Conservation (phyloP, 2,797 vertebrate genomes). For the Chromobotia macracanthus region DNA sequence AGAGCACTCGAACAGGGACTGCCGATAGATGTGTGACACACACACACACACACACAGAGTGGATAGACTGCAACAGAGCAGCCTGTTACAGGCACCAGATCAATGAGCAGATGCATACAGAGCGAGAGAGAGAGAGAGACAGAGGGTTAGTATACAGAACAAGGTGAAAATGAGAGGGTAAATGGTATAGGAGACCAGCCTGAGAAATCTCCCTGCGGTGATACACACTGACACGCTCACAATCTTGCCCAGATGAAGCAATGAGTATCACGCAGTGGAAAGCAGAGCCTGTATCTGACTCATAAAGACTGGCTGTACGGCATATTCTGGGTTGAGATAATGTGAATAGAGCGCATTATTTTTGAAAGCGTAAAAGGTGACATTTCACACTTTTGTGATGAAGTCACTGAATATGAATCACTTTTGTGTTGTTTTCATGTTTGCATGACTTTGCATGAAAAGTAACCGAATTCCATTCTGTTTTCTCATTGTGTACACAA, state of each 20-base stretch:
- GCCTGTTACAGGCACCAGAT: conserved; percentile 38
- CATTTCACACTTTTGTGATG: conserved; percentile 21
- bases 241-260: conserved; percentile 21
- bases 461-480: background rate
- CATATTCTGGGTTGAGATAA: background rate
- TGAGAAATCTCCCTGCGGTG: conserved; percentile 12
- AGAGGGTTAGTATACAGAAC: background rate
- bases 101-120: conserved; percentile 26
- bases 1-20: conserved; percentile 17
- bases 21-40: conserved; percentile 27
- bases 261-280: conserved; percentile 7
- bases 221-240: conserved; percentile 12
- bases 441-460: background rate
- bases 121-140: conserved; percentile 12
- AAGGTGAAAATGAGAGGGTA: conserved; percentile 22
- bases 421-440: background rate
- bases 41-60: background rate
- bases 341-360: background rate
- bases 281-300: background rate
- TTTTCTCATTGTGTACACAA: background rate
- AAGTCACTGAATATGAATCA: conserved; percentile 5
- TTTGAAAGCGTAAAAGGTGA: background rate
- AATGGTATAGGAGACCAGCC: conserved; percentile 35
- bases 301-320: conserved; percentile 13
- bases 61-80: conserved; percentile 40